Evolutionary conservation across 2,888 invertebrate genomes (phyloP).

Genomic region (Tipula vernalis): DNA sequence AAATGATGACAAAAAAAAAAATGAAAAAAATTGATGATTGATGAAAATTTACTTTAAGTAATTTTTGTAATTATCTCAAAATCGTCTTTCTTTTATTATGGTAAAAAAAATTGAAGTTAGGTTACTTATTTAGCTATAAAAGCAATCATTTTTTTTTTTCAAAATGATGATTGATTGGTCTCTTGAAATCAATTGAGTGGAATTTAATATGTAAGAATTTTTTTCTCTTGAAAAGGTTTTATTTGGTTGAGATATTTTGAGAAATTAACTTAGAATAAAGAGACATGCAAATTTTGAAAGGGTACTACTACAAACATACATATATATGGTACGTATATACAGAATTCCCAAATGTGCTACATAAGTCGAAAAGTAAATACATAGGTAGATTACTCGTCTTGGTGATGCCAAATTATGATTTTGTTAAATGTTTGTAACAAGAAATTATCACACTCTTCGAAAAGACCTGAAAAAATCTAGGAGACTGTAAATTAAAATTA

Average conservation of each 20-base stretch:
- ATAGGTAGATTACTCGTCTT: no score
- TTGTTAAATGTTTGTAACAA: no score
- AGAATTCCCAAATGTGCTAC: no score
- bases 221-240: background rate
- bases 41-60: background rate
- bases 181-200: background rate
- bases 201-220: background rate
- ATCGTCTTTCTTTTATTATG: background rate
- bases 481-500: no score
- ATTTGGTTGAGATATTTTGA: background rate
- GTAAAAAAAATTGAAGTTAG: background rate
- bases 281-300: background rate
- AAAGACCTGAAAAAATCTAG: no score
- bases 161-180: background rate
- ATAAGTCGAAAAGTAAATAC: no score
- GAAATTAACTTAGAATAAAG: background rate
- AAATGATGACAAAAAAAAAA: background rate
- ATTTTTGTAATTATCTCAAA: background rate
- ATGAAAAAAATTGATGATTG: background rate
- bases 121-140: background rate
- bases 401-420: no score
- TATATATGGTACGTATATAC: no score
- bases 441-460: no score
- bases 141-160: background rate
- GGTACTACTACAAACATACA: no score